A percentile compares a stretch with the other conserved stretches of the same genome.
These are phyloP conservation scores for Orgyia antiqua DNA, from an alignment of 2,888 invertebrate species.

Conservation along the genomic window DNA sequence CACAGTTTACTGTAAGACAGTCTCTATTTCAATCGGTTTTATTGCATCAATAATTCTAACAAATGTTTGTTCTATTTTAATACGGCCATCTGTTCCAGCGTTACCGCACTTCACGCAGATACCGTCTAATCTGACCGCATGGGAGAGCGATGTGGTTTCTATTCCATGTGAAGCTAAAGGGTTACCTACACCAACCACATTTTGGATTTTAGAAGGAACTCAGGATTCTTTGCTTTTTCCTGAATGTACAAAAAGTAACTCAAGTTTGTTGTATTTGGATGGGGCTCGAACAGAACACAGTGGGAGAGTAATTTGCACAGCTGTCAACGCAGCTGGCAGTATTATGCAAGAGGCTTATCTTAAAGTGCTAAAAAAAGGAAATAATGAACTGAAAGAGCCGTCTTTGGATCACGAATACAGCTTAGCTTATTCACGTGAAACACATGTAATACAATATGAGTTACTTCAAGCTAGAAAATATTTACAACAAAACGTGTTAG, in stretches of 20 bases:
- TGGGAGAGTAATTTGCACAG: constrained; percentile 71
- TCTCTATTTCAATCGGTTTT: constrained; percentile 52
- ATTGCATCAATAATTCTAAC: constrained; percentile 60
- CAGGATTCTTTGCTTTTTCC: constrained; percentile 80
- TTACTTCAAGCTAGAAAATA: constrained; percentile 87
- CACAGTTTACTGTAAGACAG: constrained; percentile 92
- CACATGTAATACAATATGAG: constrained; percentile 83
- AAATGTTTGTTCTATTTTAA: constrained; percentile 60
- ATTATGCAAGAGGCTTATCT: constrained; percentile 73
- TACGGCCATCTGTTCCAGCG: constrained; percentile 82
- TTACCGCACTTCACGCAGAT: constrained; percentile 91
- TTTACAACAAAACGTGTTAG: constrained; percentile 88
- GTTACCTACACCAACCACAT: constrained; percentile 94
- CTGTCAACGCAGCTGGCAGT: constrained; percentile 72
- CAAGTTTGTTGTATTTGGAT: constrained; percentile 68
- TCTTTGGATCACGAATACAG: constrained; percentile 47
- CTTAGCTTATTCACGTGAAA: constrained; percentile 54
- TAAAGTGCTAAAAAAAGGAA: constrained; percentile 63
- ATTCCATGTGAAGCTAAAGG: constrained; percentile 96
- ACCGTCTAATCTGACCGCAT: constrained; percentile 92
- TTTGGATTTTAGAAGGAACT: constrained; percentile 96
- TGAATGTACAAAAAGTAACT: constrained; percentile 71
- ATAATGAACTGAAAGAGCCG: constrained; percentile 55
- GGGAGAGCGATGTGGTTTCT: constrained; percentile 90
- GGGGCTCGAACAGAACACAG: constrained; percentile 63